Conservation (phyloP, 2,113 vertebrate genomes). For the Triplophysa rosa region DNA sequence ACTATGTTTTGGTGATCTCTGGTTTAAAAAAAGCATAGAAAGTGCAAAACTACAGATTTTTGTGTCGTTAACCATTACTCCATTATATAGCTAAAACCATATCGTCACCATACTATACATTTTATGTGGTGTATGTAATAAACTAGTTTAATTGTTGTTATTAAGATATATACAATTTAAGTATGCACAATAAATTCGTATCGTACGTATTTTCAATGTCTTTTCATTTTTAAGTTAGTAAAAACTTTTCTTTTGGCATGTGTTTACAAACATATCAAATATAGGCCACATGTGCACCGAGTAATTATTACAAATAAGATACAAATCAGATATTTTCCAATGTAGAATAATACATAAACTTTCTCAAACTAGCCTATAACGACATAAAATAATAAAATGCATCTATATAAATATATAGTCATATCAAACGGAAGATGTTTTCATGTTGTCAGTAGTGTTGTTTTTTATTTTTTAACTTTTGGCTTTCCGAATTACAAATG, state of each 20-base stretch:
- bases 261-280: not conserved
- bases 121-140: not conserved
- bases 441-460: not conserved
- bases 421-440: not conserved
- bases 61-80: not conserved
- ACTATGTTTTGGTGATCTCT: not conserved
- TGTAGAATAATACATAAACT: not conserved
- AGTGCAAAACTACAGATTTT: not conserved
- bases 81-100: not conserved
- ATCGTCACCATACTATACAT: not conserved
- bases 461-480: not conserved
- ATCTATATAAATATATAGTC: not conserved
- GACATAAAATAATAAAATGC: not conserved
- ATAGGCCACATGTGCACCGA: not conserved
- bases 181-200: no score
- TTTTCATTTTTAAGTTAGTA: no score
- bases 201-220: no score
- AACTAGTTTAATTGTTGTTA: not conserved
- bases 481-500: not conserved
- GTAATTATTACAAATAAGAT: not conserved
- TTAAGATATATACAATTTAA: not conserved
- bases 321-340: constrained; percentile 6
- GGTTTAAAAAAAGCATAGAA: not conserved
- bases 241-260: not conserved
- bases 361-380: not conserved